Percentiles rank a stretch among this genome's conserved stretches.
phyloP scores from a whole-genome alignment of 2,113 vertebrate species.

The Hemichromis elongatus region DNA sequence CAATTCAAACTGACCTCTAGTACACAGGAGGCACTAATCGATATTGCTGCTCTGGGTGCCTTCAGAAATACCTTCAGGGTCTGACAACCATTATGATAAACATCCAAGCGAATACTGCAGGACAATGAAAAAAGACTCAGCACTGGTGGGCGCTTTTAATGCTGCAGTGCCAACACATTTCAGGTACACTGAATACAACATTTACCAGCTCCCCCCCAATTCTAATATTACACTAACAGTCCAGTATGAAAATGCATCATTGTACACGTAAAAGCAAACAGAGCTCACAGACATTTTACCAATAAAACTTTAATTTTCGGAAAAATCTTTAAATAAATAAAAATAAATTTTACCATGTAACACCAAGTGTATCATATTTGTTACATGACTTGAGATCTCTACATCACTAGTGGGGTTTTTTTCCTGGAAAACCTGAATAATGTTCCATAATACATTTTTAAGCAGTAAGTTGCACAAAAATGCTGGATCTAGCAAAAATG shows the following conservation, averaged over 20 bases:
- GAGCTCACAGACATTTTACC: background rate
- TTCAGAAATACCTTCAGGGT: slow-evolving; percentile 28
- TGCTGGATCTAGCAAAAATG: too few relatives aligned
- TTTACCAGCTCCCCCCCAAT: background rate
- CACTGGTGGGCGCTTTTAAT: background rate
- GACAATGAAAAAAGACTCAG: background rate
- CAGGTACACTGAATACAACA: background rate
- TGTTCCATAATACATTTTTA: too few relatives aligned
- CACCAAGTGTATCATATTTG: background rate
- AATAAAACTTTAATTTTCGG: background rate
- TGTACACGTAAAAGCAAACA: background rate
- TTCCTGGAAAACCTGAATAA: too few relatives aligned
- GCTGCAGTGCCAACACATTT: background rate
- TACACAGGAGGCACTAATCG: slow-evolving; percentile 47
- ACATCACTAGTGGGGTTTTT: background rate
- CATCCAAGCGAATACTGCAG: slow-evolving; percentile 8
- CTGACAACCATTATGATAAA: slow-evolving; percentile 42
- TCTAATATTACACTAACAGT: background rate
- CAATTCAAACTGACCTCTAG: slow-evolving; percentile 36
- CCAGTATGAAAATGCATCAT: background rate
- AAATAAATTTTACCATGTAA: background rate
- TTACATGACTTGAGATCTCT: background rate
- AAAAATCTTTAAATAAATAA: background rate
- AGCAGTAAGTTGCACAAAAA: too few relatives aligned
- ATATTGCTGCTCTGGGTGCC: slow-evolving; percentile 33